Evolutionary conservation across 2,113 vertebrate species (phyloP).

Genomic region (Panthera tigris): DNA sequence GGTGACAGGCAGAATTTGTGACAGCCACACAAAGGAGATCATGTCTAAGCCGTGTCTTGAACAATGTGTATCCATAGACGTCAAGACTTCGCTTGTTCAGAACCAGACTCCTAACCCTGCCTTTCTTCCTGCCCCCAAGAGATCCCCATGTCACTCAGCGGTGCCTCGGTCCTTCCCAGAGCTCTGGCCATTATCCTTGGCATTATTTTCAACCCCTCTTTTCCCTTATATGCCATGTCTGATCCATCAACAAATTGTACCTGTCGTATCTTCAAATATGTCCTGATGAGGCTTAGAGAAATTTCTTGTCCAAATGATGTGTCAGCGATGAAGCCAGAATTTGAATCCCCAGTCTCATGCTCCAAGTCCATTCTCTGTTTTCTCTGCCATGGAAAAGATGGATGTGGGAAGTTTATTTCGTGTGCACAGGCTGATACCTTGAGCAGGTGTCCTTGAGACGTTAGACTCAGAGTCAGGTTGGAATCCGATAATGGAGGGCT

Average conservation of each 20-base stretch:
- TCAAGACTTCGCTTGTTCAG: fast-evolving
- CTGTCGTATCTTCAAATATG: neutral
- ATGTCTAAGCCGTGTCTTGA: neutral
- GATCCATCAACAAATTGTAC: neutral
- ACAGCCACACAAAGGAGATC: fast-evolving
- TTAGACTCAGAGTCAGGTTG: neutral
- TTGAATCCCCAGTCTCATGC: neutral
- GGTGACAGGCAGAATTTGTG: fast-evolving
- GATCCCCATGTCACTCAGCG: fast-evolving
- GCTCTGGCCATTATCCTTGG: neutral
- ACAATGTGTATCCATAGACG: fast-evolving
- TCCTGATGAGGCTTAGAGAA: neutral
- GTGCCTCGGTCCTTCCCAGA: neutral
- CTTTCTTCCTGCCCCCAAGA: fast-evolving
- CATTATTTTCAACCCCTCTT: neutral
- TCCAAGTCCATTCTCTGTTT: neutral
- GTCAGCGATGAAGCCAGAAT: neutral
- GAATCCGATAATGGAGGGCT: neutral
- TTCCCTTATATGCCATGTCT: neutral
- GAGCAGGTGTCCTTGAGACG: neutral
- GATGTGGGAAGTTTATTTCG: neutral
- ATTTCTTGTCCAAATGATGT: neutral
- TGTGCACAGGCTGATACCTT: neutral
- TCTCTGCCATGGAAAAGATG: fast-evolving
- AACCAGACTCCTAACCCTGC: too few species aligned